phyloP scores from a whole-genome alignment of 2,113 vertebrate genomes.

The Paramormyrops kingsleyae region DNA sequence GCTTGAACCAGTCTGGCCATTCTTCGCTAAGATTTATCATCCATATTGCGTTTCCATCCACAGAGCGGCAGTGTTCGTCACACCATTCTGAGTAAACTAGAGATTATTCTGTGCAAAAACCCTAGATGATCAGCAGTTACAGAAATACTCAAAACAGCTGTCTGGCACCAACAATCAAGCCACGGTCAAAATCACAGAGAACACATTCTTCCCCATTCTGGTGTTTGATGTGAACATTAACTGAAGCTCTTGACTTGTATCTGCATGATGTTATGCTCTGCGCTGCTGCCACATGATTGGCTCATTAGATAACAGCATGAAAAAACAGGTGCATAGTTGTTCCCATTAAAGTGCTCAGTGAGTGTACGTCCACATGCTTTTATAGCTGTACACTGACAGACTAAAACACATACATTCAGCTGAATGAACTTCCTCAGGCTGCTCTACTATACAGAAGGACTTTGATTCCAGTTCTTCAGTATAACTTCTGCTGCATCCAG shows the following conservation, averaged over 20 bases:
- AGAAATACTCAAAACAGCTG: neutral
- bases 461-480: slow-evolving; percentile 76
- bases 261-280: neutral
- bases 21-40: neutral
- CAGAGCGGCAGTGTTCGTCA: neutral
- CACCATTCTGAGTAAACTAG: neutral
- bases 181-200: neutral
- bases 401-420: neutral
- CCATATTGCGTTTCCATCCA: neutral
- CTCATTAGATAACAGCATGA: neutral
- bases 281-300: neutral
- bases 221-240: neutral
- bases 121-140: neutral
- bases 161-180: neutral
- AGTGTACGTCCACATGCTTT: neutral
- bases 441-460: neutral
- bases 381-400: neutral
- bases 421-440: neutral
- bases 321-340: neutral
- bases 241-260: neutral
- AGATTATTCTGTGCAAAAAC: neutral
- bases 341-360: neutral
- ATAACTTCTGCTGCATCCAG: slow-evolving; percentile 80
- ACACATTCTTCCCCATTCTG: neutral
- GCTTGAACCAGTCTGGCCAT: neutral